Percentiles rank a stretch among this genome's conserved stretches.
Conservation (phyloP, 2,888 invertebrate species). For the Nephrotoma guestfalica region DNA sequence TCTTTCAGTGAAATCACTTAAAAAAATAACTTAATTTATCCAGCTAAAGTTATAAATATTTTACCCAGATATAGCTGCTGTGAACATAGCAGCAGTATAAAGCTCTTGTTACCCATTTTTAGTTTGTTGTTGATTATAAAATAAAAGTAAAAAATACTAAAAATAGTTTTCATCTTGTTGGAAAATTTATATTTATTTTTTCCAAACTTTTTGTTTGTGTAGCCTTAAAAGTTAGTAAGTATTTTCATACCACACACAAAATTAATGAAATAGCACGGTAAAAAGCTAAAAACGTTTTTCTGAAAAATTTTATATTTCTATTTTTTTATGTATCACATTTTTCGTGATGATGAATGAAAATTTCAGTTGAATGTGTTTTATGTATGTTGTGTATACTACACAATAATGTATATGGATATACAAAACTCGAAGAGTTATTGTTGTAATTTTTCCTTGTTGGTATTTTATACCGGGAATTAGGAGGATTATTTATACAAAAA, state of each 20-base stretch:
- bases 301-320: neutral
- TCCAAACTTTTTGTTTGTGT: neutral
- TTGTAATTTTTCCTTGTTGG: neutral
- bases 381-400: neutral
- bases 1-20: neutral
- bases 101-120: neutral
- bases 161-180: neutral
- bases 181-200: neutral
- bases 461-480: neutral
- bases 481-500: neutral
- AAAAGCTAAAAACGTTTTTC: neutral
- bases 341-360: neutral
- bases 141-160: neutral
- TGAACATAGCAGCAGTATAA: neutral
- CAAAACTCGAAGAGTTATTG: neutral
- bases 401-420: neutral
- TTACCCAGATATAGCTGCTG: neutral
- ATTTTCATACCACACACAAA: neutral
- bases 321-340: neutral
- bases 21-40: neutral
- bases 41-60: neutral
- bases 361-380: neutral
- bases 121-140: neutral
- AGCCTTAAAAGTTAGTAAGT: neutral
- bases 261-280: neutral